Conservation (phyloP, 2,888 invertebrate genomes). For the Thymelicus sylvestris region DNA sequence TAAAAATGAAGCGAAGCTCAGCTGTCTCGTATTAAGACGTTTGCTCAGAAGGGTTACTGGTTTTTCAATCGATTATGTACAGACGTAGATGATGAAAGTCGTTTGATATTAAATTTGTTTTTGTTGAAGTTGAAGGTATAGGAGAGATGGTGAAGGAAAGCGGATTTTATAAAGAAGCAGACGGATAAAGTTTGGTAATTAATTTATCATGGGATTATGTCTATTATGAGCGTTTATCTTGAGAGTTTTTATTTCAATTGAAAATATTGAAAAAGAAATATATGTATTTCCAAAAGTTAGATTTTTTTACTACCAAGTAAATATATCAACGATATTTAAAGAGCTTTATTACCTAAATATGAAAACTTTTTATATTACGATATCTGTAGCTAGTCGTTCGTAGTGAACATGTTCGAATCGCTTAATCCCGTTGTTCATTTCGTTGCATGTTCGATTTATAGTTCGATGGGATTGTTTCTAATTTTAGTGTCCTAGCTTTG, state of each 20-base stretch:
- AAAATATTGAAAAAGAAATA: no score
- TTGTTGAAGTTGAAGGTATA: not conserved
- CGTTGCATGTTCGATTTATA: constrained; percentile 7
- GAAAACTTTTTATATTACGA: no score
- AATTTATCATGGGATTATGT: no score
- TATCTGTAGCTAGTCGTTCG: not conserved
- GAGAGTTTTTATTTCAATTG: no score
- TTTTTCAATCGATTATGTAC: not conserved
- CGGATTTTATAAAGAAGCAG: no score
- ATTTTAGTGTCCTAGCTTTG: constrained; percentile 10
- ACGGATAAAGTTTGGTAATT: no score
- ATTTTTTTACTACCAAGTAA: no score
- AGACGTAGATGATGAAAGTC: not conserved
- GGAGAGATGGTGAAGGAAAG: not conserved
- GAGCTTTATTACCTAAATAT: no score
- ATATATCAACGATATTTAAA: no score
- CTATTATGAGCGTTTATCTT: no score
- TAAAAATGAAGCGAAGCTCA: constrained; percentile 7
- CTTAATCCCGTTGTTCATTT: not conserved
- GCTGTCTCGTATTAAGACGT: constrained; percentile 3
- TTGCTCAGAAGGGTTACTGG: constrained; percentile 6
- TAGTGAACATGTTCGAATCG: not conserved
- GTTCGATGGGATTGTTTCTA: constrained; percentile 3
- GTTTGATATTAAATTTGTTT: not conserved
- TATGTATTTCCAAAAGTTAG: no score